Base-by-base conservation (phyloP, 2,113 vertebrate species). In the Spea bombifrons region DNA sequence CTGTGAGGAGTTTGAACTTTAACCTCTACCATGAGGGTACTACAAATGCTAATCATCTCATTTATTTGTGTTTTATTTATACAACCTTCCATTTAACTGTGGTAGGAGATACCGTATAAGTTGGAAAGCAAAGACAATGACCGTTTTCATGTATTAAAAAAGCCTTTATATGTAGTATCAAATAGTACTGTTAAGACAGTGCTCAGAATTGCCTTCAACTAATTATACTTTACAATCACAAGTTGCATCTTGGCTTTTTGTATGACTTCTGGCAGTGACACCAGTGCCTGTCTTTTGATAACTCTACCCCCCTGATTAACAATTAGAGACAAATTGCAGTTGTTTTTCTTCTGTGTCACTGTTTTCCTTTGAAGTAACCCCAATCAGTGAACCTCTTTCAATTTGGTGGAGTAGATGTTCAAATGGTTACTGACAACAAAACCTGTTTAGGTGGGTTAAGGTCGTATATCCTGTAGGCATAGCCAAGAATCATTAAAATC, bases 311-410 rank as follows among this genome's bases (percentile, higher is more conserved):
- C 13, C 9, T 71, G 69, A 71, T 71, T 71, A 53, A 6, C 47
- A 70, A 50, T 71, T 55, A 43, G 47, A 53, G 16, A 5, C 69
- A 71, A 53, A 50, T 71, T 52, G 69, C 53, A 71, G 49, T 71
- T 55, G 69, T 71, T 53, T 55, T 71, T 16, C 48, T 71, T 71
- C 53, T 43, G 2, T 5, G 69, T 13, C 49, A 30, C 6, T 53
- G 15, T 8, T 17, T 64, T 43, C 50, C 5, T 71, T 71, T 71
- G 69, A 71, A 71, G 69, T 71, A 50, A 53, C 69, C 45, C 8
- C 50, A 12, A 16, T 50, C 13, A 49, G 16, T 50, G n/a, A 70
- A 17, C n/a, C n/a, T 46, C 3, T 70, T 4, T 55, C 49, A 8
- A 7, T 16, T 16, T 64, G 16, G 17, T 64, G 2, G n/a, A 64